Conservation (phyloP, 2,113 vertebrate genomes). For the Dromas ardeola region DNA sequence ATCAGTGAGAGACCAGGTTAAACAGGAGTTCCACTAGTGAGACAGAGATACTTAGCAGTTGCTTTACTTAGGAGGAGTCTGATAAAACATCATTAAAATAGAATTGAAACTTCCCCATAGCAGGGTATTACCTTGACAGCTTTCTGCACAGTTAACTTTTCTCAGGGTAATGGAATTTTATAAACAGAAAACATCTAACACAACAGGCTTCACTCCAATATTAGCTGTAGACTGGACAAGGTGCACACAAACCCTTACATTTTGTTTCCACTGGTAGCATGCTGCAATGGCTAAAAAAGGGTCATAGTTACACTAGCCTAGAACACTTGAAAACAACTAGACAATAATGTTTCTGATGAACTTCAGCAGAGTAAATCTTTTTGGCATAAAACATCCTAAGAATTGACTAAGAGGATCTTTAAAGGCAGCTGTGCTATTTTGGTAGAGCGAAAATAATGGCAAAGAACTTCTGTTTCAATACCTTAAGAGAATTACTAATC, state of each 20-base stretch:
- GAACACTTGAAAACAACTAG: background rate
- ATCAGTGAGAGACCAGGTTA: background rate
- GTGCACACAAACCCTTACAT: background rate
- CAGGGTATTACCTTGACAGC: background rate
- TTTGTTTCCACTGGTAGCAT: background rate
- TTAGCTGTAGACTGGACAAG: background rate
- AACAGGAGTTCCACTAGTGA: background rate
- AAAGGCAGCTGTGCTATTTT: background rate
- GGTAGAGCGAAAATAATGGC: background rate
- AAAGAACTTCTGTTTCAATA: background rate
- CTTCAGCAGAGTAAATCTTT: background rate
- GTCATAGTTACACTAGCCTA: background rate
- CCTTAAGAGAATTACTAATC: background rate
- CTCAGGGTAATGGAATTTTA: background rate
- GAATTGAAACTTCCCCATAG: background rate
- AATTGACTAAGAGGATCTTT: fast-evolving
- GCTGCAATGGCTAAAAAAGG: background rate
- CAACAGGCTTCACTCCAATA: background rate
- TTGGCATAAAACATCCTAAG: background rate
- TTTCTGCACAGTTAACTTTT: background rate
- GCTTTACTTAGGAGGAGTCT: background rate
- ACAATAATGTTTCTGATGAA: background rate
- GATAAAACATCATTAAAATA: background rate
- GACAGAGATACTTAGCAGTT: background rate
- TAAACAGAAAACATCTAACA: background rate